phyloP scores from a whole-genome alignment of 2,113 vertebrate genomes.

The Prolemur simus region DNA sequence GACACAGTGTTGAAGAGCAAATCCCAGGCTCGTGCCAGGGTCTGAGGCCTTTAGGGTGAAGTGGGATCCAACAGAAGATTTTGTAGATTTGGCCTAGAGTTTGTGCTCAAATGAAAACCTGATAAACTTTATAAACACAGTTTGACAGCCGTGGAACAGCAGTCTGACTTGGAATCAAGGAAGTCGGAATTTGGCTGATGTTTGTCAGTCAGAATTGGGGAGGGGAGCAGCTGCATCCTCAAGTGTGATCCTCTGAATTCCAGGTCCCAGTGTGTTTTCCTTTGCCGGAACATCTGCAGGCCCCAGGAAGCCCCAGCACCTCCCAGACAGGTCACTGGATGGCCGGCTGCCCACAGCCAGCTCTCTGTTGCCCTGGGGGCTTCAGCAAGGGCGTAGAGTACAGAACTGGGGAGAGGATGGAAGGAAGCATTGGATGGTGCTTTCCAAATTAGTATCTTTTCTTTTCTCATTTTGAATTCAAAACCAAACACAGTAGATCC shows the following conservation, averaged over 20 bases:
- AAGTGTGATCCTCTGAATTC: slow-evolving; percentile 4
- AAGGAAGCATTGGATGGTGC: neutral
- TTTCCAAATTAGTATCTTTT: slow-evolving; percentile 51
- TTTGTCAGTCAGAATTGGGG: neutral
- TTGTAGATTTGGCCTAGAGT: neutral
- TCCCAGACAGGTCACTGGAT: neutral
- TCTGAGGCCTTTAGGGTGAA: neutral
- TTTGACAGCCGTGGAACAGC: neutral
- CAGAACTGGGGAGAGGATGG: neutral
- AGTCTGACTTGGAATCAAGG: neutral
- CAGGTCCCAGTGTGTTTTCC: neutral
- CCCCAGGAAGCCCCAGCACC: neutral
- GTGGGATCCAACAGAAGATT: neutral
- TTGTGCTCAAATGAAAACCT: slow-evolving; percentile 17
- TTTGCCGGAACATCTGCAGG: neutral
- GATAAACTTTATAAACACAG: slow-evolving; percentile 8
- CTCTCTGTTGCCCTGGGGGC: fast-evolving
- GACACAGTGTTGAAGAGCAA: neutral
- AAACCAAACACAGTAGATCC: slow-evolving; percentile 47
- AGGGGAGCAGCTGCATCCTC: neutral
- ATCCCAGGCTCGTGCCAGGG: neutral
- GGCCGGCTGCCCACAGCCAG: neutral
- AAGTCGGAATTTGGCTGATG: neutral
- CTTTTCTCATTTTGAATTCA: slow-evolving; percentile 53
- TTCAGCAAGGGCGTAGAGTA: neutral